Conservation (phyloP, 2,888 invertebrate genomes). For the Agapetus fuscipes region DNA sequence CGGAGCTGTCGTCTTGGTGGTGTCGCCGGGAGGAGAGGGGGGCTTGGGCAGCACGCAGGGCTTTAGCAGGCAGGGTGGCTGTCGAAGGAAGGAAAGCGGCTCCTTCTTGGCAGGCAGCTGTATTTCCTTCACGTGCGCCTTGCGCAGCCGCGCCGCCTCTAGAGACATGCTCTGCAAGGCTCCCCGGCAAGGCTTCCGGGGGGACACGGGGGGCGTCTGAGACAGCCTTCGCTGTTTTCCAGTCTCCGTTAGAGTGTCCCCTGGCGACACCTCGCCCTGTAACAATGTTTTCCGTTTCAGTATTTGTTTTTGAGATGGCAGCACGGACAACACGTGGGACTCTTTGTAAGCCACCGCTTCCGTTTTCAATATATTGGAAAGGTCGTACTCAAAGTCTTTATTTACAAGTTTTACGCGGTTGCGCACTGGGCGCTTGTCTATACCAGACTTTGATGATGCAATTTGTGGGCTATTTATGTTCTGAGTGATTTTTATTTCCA, state of each 20-base stretch:
- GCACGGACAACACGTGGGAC: conserved; percentile 12
- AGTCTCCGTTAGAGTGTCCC: conserved; percentile 9
- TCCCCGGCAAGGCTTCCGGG: conserved; percentile 31
- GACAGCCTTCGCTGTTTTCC: conserved; percentile 8
- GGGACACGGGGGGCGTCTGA: neutral
- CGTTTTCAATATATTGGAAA: conserved; percentile 47
- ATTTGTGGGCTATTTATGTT: conserved; percentile 20
- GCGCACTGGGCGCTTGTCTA: conserved; percentile 47
- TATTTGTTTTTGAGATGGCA: conserved; percentile 15
- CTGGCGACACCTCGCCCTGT: conserved; percentile 18
- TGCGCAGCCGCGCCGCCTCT: conserved; percentile 31
- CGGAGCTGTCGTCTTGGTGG: conserved; percentile 10
- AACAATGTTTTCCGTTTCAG: conserved; percentile 22
- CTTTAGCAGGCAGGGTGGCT: too few relatives aligned
- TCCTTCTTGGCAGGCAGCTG: too few relatives aligned
- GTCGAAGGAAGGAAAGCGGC: too few relatives aligned
- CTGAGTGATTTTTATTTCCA: conserved; percentile 1
- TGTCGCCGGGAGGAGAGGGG: conserved; percentile 4
- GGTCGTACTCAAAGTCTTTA: conserved; percentile 64
- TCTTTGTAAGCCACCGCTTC: conserved; percentile 38
- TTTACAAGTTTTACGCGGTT: conserved; percentile 55
- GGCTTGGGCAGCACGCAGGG: too few relatives aligned
- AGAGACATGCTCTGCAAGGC: conserved; percentile 34
- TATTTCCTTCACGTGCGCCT: conserved; percentile 31
- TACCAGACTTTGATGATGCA: conserved; percentile 24